These are phyloP conservation scores for Halictus quadricinctus DNA, from an alignment of 2,888 invertebrate genomes.

Conservation along the genomic window DNA sequence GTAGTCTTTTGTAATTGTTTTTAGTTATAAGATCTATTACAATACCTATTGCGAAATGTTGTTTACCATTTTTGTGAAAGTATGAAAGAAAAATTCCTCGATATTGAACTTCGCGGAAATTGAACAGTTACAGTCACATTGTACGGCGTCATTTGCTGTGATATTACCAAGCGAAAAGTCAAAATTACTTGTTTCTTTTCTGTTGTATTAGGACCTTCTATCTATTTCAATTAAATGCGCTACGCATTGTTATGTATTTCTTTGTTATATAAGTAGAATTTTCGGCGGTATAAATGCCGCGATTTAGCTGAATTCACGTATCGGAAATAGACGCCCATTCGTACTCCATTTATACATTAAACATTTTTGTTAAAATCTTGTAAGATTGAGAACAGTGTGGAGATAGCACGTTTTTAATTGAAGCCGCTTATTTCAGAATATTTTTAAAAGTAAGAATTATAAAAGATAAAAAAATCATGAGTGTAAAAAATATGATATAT, in stretches of 20 bases:
- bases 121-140: slow-evolving; percentile 51
- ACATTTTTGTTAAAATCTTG: slow-evolving; percentile 9
- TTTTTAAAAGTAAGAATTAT: background rate
- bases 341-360: slow-evolving; percentile 47
- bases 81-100: background rate
- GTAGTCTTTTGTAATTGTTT: slow-evolving; percentile 28
- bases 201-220: background rate
- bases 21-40: background rate
- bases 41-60: background rate
- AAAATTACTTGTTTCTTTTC: background rate
- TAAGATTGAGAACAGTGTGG: background rate
- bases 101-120: slow-evolving; percentile 14
- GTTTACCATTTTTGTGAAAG: background rate
- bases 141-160: slow-evolving; percentile 51
- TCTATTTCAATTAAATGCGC: background rate
- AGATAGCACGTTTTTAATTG: background rate
- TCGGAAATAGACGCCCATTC: slow-evolving; percentile 46
- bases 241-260: background rate
- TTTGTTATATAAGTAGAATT: background rate
- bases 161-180: slow-evolving; percentile 21
- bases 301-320: slow-evolving; percentile 11
- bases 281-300: background rate
- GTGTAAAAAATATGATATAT: background rate
- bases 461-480: background rate
- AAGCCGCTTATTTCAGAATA: background rate